A percentile compares a stretch with the other conserved stretches of the same genome.
phyloP scores from a whole-genome alignment of 2,113 vertebrate genomes.

The Mustela nigripes region DNA sequence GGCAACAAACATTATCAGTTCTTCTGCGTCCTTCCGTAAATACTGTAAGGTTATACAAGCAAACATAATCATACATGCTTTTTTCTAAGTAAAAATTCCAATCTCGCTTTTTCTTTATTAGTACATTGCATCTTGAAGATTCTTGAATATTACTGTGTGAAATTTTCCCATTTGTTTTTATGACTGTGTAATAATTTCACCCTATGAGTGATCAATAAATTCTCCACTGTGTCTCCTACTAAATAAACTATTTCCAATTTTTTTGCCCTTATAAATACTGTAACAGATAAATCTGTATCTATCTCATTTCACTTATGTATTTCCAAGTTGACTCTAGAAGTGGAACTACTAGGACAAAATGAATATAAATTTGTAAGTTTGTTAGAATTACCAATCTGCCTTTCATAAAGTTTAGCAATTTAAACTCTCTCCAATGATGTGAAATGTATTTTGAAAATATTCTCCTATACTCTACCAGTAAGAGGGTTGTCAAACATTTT shows the following conservation, averaged over 20 bases:
- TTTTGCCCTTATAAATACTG: background rate
- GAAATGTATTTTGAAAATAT: background rate
- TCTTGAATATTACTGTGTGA: background rate
- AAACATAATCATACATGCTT: background rate
- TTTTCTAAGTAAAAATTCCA: background rate
- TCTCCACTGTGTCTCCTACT: background rate
- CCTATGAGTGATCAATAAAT: background rate
- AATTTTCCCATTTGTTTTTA: slow-evolving; percentile 21
- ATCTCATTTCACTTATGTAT: background rate
- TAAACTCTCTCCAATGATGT: background rate
- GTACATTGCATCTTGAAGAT: background rate
- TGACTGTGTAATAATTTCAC: background rate
- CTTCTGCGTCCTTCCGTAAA: background rate
- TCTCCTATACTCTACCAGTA: background rate
- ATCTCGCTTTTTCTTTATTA: background rate
- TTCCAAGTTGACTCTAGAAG: background rate
- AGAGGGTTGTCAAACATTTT: background rate
- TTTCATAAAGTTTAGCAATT: background rate
- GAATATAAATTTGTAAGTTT: background rate
- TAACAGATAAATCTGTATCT: background rate
- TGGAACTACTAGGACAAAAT: background rate
- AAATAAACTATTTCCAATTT: background rate
- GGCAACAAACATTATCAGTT: background rate
- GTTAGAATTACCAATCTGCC: background rate
- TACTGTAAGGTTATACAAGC: background rate